These are phyloP conservation scores for Nephrotoma appendiculata DNA, from an alignment of 2,888 invertebrate genomes.

Conservation along the genomic window DNA sequence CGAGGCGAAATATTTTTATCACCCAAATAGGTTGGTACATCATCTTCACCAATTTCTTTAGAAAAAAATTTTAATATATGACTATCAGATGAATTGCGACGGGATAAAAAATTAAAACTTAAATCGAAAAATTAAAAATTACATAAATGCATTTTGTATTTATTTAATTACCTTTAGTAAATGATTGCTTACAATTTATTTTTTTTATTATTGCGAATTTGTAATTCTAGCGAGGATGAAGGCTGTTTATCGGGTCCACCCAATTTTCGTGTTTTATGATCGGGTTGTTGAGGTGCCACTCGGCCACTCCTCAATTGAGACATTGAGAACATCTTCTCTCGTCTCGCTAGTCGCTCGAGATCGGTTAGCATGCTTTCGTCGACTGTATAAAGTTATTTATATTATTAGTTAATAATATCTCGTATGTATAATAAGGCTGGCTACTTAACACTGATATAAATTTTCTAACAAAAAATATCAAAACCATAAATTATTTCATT, in stretches of 20 bases:
- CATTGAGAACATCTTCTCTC: slow-evolving; percentile 34
- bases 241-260: background rate
- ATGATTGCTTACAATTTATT: slow-evolving; percentile 10
- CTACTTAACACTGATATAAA: too few relatives aligned
- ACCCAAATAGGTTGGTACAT: slow-evolving; percentile 1
- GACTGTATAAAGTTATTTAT: slow-evolving; percentile 17
- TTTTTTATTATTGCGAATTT: background rate
- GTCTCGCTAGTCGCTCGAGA: slow-evolving; percentile 49
- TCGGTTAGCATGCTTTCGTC: slow-evolving; percentile 37
- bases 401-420: background rate
- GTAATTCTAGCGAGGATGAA: background rate
- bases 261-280: background rate
- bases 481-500: too few relatives aligned
- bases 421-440: background rate
- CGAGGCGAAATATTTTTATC: slow-evolving; percentile 23
- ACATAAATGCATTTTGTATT: background rate
- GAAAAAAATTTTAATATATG: slow-evolving; percentile 25
- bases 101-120: slow-evolving; percentile 30
- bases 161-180: background rate
- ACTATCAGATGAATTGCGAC: slow-evolving; percentile 28
- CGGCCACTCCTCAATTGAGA: slow-evolving; percentile 34
- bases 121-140: slow-evolving; percentile 1
- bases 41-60: slow-evolving; percentile 16
- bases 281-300: slow-evolving; percentile 11
- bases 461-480: too few relatives aligned